These are phyloP conservation scores for Lophotis ruficrista DNA, from an alignment of 2,113 vertebrate genomes.

Conservation along the genomic window DNA sequence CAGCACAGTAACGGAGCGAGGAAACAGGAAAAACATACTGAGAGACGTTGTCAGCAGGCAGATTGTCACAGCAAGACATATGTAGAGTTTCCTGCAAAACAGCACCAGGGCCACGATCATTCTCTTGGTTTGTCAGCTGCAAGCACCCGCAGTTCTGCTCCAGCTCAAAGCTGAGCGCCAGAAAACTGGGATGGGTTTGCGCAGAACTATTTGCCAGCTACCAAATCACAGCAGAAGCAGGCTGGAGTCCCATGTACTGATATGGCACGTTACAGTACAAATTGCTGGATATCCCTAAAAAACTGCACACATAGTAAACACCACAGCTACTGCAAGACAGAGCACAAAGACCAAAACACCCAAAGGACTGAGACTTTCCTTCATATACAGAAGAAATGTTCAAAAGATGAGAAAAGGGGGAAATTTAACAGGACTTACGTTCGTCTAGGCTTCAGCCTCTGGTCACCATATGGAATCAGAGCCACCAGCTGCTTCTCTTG, in stretches of 20 bases:
- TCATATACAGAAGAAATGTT: not conserved
- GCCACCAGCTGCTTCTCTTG: slow-evolving; percentile 74
- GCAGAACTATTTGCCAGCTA: not conserved
- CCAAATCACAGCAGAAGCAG: not conserved
- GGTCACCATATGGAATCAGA: slow-evolving; percentile 75
- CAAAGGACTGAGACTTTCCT: not conserved
- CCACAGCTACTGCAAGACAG: not conserved
- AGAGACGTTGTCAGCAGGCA: slow-evolving; percentile 61
- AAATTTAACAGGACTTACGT: slow-evolving; percentile 51
- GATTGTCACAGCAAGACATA: slow-evolving; percentile 63
- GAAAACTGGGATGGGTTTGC: not conserved
- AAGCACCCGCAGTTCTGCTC: not conserved
- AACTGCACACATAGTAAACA: not conserved
- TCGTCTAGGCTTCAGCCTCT: slow-evolving; percentile 70
- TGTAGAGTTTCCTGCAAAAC: slow-evolving; percentile 69
- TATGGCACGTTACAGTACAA: not conserved
- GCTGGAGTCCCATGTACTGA: not conserved
- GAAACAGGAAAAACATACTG: slow-evolving; percentile 70
- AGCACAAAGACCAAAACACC: not conserved
- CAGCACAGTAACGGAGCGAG: slow-evolving; percentile 28
- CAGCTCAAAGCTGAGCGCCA: not conserved
- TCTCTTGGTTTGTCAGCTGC: not conserved
- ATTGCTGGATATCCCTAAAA: not conserved
- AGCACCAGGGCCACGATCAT: not conserved
- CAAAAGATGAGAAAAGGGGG: not conserved